phyloP scores from a whole-genome alignment of 2,888 invertebrate genomes.

The Synanthedon myopaeformis region DNA sequence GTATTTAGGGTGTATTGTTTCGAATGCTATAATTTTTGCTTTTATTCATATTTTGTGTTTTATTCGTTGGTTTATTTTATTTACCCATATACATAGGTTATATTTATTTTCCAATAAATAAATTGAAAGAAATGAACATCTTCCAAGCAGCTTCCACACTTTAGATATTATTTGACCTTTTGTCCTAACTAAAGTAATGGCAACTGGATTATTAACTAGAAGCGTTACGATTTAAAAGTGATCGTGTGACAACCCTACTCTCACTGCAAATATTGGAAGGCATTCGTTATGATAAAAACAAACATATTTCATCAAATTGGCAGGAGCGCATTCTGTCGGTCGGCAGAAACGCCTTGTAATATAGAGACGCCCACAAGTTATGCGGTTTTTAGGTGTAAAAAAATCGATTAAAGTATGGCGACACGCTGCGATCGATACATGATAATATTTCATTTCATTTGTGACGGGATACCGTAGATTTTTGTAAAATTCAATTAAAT shows the following conservation, averaged over 20 bases:
- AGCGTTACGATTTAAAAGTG: too few relatives aligned
- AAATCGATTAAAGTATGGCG: conserved; percentile 67
- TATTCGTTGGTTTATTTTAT: too few relatives aligned
- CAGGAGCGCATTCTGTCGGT: conserved; percentile 35
- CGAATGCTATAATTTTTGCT: too few relatives aligned
- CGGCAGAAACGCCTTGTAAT: conserved; percentile 65
- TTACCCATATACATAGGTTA: too few relatives aligned
- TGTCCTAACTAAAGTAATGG: too few relatives aligned
- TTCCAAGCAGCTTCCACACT: too few relatives aligned
- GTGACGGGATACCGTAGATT: conserved; percentile 50
- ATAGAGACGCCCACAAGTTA: conserved; percentile 55
- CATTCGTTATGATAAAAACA: conserved; percentile 57
- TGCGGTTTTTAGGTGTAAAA: conserved; percentile 69
- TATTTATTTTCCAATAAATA: too few relatives aligned
- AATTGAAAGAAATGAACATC: too few relatives aligned
- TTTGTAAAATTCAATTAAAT: conserved; percentile 61
- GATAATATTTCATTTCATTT: conserved; percentile 61
- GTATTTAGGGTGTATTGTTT: too few relatives aligned
- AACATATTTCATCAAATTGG: conserved; percentile 60
- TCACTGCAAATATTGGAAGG: conserved; percentile 36
- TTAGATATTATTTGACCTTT: too few relatives aligned
- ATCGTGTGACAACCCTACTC: conserved; percentile 6
- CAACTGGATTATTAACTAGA: too few relatives aligned
- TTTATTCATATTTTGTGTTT: too few relatives aligned
- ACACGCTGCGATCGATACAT: conserved; percentile 67